Percentiles rank a stretch among this genome's conserved stretches.
phyloP scores from a whole-genome alignment of 2,888 invertebrate species.

The Drosophila picticornis region DNA sequence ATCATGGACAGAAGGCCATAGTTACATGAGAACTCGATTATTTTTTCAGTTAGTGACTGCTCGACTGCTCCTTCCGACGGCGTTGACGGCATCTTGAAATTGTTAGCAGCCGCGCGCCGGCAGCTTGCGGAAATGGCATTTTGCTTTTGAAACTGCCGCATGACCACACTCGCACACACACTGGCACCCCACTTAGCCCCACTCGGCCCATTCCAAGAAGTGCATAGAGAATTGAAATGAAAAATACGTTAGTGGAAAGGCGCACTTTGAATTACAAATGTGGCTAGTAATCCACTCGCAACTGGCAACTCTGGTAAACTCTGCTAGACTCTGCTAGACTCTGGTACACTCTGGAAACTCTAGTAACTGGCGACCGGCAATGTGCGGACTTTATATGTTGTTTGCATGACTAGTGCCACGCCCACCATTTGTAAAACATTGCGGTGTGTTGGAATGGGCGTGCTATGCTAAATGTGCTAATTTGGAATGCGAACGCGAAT shows the following conservation, averaged over 20 bases:
- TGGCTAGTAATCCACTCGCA: constrained; percentile 44
- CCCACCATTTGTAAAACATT: constrained; percentile 29
- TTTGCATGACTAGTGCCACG: constrained; percentile 37
- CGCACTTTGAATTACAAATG: constrained; percentile 78
- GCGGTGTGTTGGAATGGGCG: not conserved
- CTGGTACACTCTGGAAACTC: too few relatives aligned
- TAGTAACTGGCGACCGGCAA: constrained; percentile 7
- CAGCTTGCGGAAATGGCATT: constrained; percentile 69
- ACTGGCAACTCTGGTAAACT: constrained; percentile 8
- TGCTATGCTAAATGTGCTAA: constrained; percentile 64
- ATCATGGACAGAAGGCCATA: constrained; percentile 11
- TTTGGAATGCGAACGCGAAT: constrained; percentile 67
- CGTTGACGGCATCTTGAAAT: constrained; percentile 33
- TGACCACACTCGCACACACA: constrained; percentile 25
- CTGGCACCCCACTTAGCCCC: constrained; percentile 6
- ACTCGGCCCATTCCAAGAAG: constrained; percentile 4
- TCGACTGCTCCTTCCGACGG: constrained; percentile 48
- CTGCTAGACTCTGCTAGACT: not conserved
- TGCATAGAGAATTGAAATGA: constrained; percentile 33
- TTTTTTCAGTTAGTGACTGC: constrained; percentile 49
- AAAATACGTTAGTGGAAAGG: constrained; percentile 49
- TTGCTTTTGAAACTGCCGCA: constrained; percentile 72
- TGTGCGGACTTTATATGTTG: constrained; percentile 31
- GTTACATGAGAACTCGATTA: constrained; percentile 64
- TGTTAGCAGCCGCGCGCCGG: constrained; percentile 32